phyloP scores from a whole-genome alignment of 2,113 vertebrate species.

The Eubucco bourcierii region DNA sequence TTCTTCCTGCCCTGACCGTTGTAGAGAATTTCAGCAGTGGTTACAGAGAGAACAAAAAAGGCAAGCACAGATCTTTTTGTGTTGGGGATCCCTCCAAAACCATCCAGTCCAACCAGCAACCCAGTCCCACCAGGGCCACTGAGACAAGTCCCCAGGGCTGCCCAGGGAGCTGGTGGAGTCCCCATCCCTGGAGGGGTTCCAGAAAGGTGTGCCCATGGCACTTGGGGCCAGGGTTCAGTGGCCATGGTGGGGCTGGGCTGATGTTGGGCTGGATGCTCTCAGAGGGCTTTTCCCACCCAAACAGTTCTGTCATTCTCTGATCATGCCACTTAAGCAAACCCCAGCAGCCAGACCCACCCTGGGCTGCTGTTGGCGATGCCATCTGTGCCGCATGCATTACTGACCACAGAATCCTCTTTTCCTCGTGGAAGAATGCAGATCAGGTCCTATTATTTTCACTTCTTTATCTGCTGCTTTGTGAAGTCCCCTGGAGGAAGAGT shows the following conservation, averaged over 20 bases:
- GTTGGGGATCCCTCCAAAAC: too few species aligned
- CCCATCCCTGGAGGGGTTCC: too few species aligned
- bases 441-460: background rate
- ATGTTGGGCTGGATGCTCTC: too few species aligned
- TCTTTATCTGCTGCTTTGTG: background rate
- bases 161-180: too few species aligned
- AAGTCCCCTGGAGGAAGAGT: background rate
- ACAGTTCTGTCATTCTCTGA: background rate
- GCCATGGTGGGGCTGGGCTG: too few species aligned
- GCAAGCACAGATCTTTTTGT: too few species aligned
- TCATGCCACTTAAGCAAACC: fast-evolving
- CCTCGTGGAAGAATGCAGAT: background rate
- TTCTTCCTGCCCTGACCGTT: background rate
- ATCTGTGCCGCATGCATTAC: background rate
- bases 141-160: too few species aligned
- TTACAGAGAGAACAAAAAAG: background rate
- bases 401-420: background rate
- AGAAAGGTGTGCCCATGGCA: too few species aligned
- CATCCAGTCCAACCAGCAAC: too few species aligned
- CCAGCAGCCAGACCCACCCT: background rate
- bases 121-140: too few species aligned
- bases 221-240: too few species aligned
- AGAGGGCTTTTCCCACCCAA: too few species aligned
- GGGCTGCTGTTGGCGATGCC: background rate
- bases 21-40: background rate